Evolutionary conservation across 2,797 vertebrate species (phyloP), one percentile per base, ranked within the genome.

Genomic region (Anas acuta): DNA sequence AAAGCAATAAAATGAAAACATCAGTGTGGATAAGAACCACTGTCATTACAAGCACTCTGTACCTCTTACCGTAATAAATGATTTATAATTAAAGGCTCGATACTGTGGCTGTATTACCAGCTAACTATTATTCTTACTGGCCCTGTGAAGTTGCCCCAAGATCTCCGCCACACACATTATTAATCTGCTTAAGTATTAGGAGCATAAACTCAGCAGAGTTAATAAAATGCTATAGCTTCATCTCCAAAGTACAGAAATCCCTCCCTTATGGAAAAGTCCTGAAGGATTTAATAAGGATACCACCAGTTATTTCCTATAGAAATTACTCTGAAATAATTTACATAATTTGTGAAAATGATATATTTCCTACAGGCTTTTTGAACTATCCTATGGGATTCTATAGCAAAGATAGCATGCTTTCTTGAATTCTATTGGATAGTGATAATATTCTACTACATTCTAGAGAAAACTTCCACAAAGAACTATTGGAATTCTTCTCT

Each of bases 241-340:
- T 97, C 95, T 97, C 94, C 77, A 92, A 96, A 96, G 87, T 89
- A 91, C 92, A 84, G 92, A 95, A 95, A 96, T 94, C 92, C 86
- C 88, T 95, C 94, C 92, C 96, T 94, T 79, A 94, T 94, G 94
- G 92, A 95, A 94, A 95, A 96, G 85, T 96, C 96, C 94, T 96
- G 92, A 90, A 96, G 94, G 96, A 96, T 95, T 96, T 96, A 96
- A 95, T 94, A 95, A 94, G 91, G 92, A 94, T 95, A 95, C 88
- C 80, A 96, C 83, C 67, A 96, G 94, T 95, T 95, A 95, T 95
- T 96, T 96, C 94, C 94, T 96, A 96, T 89, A 96, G 94, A 96
- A 96, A 96, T 96, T 95, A 95, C 90, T 90, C 92, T 30, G 95
- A 96, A 95, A 92, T 96, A 88, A 96, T 96, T 96, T 96, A 84